Conservation (phyloP, 2,888 invertebrate species). For the Panorpa germanica region DNA sequence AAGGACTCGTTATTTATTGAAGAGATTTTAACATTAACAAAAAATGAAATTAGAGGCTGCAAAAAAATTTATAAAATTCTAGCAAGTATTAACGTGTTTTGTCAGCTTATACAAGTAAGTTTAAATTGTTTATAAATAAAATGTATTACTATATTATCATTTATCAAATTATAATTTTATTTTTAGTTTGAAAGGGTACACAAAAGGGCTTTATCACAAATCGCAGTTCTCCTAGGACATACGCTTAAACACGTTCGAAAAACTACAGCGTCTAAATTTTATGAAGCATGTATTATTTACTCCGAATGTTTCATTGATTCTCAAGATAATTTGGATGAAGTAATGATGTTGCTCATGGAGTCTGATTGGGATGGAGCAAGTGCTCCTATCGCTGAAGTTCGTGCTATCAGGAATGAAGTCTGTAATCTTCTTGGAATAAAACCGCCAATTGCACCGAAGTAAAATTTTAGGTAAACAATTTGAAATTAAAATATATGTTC, state of each 20-base stretch:
- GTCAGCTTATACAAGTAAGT: constrained; percentile 38
- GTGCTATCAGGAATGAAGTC: constrained; percentile 41
- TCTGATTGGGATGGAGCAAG: constrained; percentile 54
- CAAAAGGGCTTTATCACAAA: constrained; percentile 30
- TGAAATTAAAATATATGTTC: too few species aligned
- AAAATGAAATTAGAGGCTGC: constrained; percentile 34
- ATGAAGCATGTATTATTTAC: constrained; percentile 39
- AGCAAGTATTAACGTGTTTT: constrained; percentile 41
- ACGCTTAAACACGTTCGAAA: constrained; percentile 37
- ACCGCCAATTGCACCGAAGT: constrained; percentile 23
- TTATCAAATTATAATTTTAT: too few species aligned
- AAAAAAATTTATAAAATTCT: constrained; percentile 42
- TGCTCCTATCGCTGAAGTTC: constrained; percentile 30
- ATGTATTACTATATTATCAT: too few species aligned
- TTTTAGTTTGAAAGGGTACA: constrained; percentile 19
- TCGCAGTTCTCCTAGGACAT: constrained; percentile 41
- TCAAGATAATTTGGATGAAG: constrained; percentile 28
- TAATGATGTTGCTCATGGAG: constrained; percentile 31
- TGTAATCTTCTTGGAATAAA: constrained; percentile 36
- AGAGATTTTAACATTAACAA: constrained; percentile 30
- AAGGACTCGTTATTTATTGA: constrained; percentile 27
- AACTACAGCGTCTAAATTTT: constrained; percentile 35
- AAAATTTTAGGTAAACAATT: too few species aligned
- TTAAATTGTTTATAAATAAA: neutral
- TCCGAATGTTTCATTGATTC: constrained; percentile 33